Percentiles rank a stretch among this genome's conserved stretches.
phyloP scores from a whole-genome alignment of 2,113 vertebrate genomes.

The Cepphus grylle region DNA sequence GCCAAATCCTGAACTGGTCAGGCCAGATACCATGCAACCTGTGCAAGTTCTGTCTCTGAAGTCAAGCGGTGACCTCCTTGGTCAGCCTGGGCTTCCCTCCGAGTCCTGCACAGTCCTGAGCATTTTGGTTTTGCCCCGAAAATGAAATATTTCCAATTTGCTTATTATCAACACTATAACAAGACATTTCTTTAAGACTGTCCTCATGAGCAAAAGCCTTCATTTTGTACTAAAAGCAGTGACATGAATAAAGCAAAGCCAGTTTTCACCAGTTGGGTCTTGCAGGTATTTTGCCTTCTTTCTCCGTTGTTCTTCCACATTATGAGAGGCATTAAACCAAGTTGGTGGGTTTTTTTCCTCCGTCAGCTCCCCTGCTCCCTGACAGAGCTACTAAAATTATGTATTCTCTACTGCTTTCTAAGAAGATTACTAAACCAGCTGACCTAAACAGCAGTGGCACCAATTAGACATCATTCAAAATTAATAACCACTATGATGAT shows the following conservation, averaged over 20 bases:
- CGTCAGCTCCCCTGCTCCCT: background rate
- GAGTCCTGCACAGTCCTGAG: background rate
- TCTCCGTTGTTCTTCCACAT: background rate
- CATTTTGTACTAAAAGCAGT: background rate
- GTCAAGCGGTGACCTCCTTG: background rate
- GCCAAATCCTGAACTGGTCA: background rate
- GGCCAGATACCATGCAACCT: background rate
- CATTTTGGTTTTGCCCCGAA: background rate
- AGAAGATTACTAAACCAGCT: conserved; percentile 66
- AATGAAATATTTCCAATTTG: background rate
- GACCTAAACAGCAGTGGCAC: conserved; percentile 69
- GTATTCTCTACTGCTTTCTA: conserved; percentile 59
- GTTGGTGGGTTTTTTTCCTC: background rate
- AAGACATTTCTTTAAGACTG: background rate
- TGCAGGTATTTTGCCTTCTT: background rate
- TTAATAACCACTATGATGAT: conserved; percentile 78
- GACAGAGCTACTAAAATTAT: conserved; percentile 31
- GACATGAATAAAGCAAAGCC: background rate
- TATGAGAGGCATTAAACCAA: background rate
- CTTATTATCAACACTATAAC: background rate
- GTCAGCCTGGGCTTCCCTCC: background rate
- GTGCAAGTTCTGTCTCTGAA: background rate
- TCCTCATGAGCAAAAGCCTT: background rate
- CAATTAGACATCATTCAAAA: conserved; percentile 79
- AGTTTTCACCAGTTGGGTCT: background rate